Conservation (phyloP, 2,797 vertebrate species). For the Ctenopoma kingsleyae region DNA sequence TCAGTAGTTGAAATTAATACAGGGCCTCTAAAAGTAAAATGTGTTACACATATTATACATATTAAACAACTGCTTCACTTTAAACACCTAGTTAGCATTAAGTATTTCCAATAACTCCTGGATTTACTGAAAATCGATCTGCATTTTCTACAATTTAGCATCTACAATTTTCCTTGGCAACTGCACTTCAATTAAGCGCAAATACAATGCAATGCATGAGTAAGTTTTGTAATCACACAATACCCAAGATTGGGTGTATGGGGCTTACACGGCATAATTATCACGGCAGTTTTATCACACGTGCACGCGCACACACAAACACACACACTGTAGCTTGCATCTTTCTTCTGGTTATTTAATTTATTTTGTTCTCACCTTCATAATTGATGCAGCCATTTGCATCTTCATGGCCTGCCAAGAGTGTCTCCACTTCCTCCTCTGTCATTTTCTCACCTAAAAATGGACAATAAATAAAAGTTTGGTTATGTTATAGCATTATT, state of each 20-base stretch:
- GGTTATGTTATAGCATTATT: too few species aligned
- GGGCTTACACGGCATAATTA: not conserved
- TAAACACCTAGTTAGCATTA: not conserved
- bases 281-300: not conserved
- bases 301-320: too few species aligned
- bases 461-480: not conserved
- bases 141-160: not conserved
- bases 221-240: not conserved
- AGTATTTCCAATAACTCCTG: not conserved
- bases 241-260: not conserved
- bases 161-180: not conserved
- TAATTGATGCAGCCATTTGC: slow-evolving; percentile 97
- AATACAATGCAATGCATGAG: not conserved
- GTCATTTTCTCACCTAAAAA: slow-evolving; percentile 94
- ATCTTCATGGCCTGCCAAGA: slow-evolving; percentile 94
- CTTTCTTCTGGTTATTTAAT: not conserved
- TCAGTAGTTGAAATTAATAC: slow-evolving; percentile 49
- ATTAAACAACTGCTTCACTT: not conserved
- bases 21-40: slow-evolving; percentile 7
- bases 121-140: not conserved
- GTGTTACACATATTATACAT: slow-evolving; percentile 2
- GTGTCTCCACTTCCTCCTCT: slow-evolving; percentile 94
- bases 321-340: not conserved
- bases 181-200: not conserved
- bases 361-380: slow-evolving; percentile 86